phyloP scores from a whole-genome alignment of 2,888 invertebrate species.

The Osmoderma eremita region DNA sequence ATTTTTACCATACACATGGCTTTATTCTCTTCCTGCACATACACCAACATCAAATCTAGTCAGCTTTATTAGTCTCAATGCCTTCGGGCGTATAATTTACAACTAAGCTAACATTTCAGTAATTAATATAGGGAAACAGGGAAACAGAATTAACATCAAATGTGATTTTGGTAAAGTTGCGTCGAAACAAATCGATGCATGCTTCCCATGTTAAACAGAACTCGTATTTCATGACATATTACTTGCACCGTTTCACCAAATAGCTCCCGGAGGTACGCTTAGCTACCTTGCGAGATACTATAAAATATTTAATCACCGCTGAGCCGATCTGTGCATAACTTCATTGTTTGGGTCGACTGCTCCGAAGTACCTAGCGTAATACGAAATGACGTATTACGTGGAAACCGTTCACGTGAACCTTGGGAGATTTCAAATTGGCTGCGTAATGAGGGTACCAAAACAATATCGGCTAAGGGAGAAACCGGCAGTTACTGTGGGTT shows the following conservation, averaged over 20 bases:
- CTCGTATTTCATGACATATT: neutral
- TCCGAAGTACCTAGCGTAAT: too few relatives aligned
- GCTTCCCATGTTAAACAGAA: neutral
- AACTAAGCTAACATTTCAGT: neutral
- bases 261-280: neutral
- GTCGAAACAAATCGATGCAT: neutral
- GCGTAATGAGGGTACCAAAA: too few relatives aligned
- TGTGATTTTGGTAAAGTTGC: neutral
- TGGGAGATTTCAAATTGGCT: too few relatives aligned
- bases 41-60: too few relatives aligned
- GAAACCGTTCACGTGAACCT: too few relatives aligned
- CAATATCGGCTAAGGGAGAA: too few relatives aligned
- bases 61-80: too few relatives aligned
- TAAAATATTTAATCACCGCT: neutral
- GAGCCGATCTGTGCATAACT: too few relatives aligned
- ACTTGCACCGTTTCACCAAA: neutral
- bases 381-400: too few relatives aligned
- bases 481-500: too few relatives aligned
- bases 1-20: slow-evolving; percentile 18
- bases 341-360: too few relatives aligned
- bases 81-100: too few relatives aligned
- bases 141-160: slow-evolving; percentile 14
- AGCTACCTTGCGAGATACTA: neutral
- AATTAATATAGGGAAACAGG: neutral
- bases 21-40: neutral